Base-by-base conservation (phyloP, 2,797 vertebrate species). In the Orientallactaga sibirica region DNA sequence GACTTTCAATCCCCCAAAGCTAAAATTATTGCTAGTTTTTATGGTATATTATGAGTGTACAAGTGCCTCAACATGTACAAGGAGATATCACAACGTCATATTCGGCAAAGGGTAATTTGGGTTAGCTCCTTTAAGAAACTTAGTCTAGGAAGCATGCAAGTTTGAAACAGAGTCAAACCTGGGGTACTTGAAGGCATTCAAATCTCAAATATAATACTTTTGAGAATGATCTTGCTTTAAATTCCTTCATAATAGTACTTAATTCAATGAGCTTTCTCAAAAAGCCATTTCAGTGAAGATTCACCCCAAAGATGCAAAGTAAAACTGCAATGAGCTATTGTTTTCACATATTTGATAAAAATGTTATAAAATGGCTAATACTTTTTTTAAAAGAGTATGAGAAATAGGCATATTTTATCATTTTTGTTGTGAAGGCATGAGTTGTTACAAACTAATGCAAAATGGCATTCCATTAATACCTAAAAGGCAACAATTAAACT, bases 261-360 rank as follows among this genome's bases (percentile, higher is more conserved):
- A 43, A 78, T 82, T 92, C 55, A 85, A 70, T 3, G 41, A 71
- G 6, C 16, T 64, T 90, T 86, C n/a, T 79, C 29, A 77, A 88
- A 87, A 90, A 52, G 48, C 8, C 29, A n/a, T 79, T 81, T 84
- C 75, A 80, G 22, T 61, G 29, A 87, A 78, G 25, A 77, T 10
- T 87, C n/a, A 55, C 27, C 74, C 43, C 83, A 95, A 79, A 83
- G 5, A 68, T 62, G 58, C 48, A 83, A 92, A 86, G 19, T 86
- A 92, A 86, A 80, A 55, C 37, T n/a, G 87, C 41, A 74, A 43
- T 66, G 67, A 75, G 15, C 33, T 75, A 66, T 4, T 5, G 61
- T 87, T 87, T 94, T 94, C 74, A 92, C 22, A 61, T 29, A 67
- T 85, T 81, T 58, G 10, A 77, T 86, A 61, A 27, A 87, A 74